Percentiles rank a stretch among this genome's conserved stretches.
Conservation (phyloP, 2,888 invertebrate species). For the Meteorus cinctellus region DNA sequence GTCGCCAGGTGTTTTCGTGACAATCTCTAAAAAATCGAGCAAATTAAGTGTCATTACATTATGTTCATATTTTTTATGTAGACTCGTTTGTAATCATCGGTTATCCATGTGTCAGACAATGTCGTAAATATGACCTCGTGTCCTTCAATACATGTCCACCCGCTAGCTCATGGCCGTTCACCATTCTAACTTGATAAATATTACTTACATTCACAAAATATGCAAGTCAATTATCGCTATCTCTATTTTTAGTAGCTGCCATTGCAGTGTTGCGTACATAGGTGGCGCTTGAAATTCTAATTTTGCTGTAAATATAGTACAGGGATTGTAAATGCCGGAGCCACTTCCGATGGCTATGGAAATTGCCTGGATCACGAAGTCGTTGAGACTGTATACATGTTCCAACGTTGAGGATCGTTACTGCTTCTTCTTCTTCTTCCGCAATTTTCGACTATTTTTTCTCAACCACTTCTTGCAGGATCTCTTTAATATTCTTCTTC, state of each 20-base stretch:
- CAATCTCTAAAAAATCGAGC: background rate
- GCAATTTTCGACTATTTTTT: background rate
- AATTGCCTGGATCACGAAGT: constrained; percentile 29
- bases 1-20: background rate
- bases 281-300: constrained; percentile 24
- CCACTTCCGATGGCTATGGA: constrained; percentile 25
- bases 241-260: background rate
- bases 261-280: constrained; percentile 11
- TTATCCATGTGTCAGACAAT: background rate
- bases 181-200: background rate
- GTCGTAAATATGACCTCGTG: background rate
- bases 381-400: background rate
- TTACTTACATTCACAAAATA: constrained; percentile 17
- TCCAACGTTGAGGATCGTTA: background rate
- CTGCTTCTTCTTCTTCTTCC: background rate
- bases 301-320: background rate
- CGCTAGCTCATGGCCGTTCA: constrained; percentile 1
- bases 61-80: background rate
- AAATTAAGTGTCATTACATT: background rate
- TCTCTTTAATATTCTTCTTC: background rate
- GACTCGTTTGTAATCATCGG: background rate
- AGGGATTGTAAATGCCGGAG: constrained; percentile 12
- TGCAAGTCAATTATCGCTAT: constrained; percentile 26
- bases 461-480: background rate
- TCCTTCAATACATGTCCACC: constrained; percentile 4